Evolutionary conservation across 1,140 invertebrate genomes (phyloP).

Genomic region (Sminthurides bifidus): DNA sequence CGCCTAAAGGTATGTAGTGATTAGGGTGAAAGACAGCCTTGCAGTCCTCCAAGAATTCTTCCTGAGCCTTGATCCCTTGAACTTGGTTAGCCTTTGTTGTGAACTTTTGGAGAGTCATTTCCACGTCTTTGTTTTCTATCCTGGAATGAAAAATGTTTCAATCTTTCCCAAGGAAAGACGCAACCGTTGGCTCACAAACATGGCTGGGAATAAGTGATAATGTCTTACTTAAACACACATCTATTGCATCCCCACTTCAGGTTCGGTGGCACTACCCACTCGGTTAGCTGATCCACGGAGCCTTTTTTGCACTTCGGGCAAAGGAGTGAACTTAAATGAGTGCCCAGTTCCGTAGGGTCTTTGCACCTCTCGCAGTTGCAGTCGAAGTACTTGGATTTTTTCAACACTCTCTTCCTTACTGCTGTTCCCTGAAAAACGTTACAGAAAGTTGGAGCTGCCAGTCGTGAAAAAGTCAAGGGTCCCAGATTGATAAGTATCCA

Average conservation of each 20-base stretch:
- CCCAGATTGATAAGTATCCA: no score
- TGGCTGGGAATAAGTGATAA: not conserved
- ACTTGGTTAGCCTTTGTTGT: not conserved
- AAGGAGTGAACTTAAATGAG: conserved; percentile 57
- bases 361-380: conserved; percentile 57
- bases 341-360: conserved; percentile 61
- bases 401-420: conserved; percentile 53
- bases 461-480: no score
- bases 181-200: not conserved
- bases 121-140: conserved; percentile 3
- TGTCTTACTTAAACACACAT: conserved; percentile 9
- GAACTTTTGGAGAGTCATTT: conserved; percentile 6
- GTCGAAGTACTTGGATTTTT: conserved; percentile 62
- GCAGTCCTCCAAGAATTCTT: conserved; percentile 21
- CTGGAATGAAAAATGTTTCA: not conserved
- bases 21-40: conserved; percentile 24
- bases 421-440: conserved; percentile 46
- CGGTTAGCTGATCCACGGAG: conserved; percentile 42
- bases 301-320: conserved; percentile 63
- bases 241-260: conserved; percentile 11
- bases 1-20: conserved; percentile 26
- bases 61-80: conserved; percentile 16
- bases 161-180: not conserved
- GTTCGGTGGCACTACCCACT: conserved; percentile 33
- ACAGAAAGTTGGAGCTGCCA: no score